Evolutionary conservation across 2,888 invertebrate species (phyloP).

Genomic region (Cataglyphis livida): DNA sequence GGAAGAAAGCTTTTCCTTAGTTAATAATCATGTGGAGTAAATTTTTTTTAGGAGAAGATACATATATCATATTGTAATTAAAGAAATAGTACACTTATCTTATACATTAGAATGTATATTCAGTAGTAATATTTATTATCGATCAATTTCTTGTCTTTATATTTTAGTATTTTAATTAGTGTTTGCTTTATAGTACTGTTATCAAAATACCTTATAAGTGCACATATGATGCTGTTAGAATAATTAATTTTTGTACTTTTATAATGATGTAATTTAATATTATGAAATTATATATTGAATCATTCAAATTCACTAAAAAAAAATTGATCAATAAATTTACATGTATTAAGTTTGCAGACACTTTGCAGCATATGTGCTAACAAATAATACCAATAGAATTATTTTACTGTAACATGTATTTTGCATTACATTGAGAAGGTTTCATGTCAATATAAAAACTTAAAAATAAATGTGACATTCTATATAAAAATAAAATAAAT

Average conservation of each 20-base stretch:
- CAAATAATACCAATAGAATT: not conserved
- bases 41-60: constrained; percentile 60
- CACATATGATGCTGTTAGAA: constrained; percentile 61
- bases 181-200: constrained; percentile 58
- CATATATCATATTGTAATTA: constrained; percentile 61
- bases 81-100: constrained; percentile 55
- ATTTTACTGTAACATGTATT: no score
- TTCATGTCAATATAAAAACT: not conserved
- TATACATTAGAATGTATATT: constrained; percentile 36
- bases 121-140: constrained; percentile 73
- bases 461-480: no score
- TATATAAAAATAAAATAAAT: no score
- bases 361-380: constrained; percentile 45
- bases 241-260: constrained; percentile 52
- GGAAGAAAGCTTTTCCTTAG: constrained; percentile 56
- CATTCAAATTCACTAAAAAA: constrained; percentile 4
- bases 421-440: not conserved
- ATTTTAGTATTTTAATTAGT: constrained; percentile 60
- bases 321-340: constrained; percentile 8
- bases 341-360: constrained; percentile 14
- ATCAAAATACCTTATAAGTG: constrained; percentile 55
- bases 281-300: not conserved
- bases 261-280: not conserved
- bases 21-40: constrained; percentile 66
- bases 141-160: constrained; percentile 60